phyloP scores from a whole-genome alignment of 2,888 invertebrate genomes.

The Homarus gammarus region DNA sequence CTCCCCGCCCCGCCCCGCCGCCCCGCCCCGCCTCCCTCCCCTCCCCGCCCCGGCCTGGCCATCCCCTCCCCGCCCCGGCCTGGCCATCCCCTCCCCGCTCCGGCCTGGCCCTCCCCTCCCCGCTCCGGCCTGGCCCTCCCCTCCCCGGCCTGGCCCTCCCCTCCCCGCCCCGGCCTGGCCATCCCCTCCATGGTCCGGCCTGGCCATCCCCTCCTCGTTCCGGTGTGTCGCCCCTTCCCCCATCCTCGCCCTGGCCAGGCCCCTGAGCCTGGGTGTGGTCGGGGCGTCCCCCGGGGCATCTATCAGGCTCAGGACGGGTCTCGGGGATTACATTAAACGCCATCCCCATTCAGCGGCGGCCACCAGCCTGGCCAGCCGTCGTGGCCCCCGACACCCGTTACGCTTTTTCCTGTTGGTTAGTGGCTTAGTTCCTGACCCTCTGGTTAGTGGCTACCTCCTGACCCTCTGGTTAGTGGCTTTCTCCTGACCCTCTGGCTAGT shows the following conservation, averaged over 20 bases:
- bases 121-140: not conserved
- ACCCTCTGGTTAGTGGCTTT: no score
- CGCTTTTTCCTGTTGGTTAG: not conserved
- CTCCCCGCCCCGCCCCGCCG: not conserved
- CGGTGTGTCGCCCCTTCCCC: not conserved
- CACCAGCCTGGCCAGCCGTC: not conserved
- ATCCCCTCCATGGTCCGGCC: not conserved
- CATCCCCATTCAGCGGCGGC: slow-evolving; percentile 13
- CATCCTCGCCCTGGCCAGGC: not conserved
- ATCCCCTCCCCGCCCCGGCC: not conserved
- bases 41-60: not conserved
- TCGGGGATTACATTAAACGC: slow-evolving; percentile 17
- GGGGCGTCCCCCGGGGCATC: not conserved
- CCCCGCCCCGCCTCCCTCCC: not conserved
- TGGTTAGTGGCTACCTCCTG: no score
- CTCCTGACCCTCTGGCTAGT: no score
- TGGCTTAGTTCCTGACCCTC: not conserved
- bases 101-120: not conserved
- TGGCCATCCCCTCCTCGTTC: not conserved
- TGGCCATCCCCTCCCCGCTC: not conserved
- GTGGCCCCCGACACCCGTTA: not conserved
- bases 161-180: not conserved
- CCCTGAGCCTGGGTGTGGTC: not conserved
- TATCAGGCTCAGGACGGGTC: slow-evolving; percentile 9
- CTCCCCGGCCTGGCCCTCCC: not conserved